A percentile compares a stretch with the other conserved stretches of the same genome.
Conservation (phyloP, 2,113 vertebrate species). For the Varanus salvator region DNA sequence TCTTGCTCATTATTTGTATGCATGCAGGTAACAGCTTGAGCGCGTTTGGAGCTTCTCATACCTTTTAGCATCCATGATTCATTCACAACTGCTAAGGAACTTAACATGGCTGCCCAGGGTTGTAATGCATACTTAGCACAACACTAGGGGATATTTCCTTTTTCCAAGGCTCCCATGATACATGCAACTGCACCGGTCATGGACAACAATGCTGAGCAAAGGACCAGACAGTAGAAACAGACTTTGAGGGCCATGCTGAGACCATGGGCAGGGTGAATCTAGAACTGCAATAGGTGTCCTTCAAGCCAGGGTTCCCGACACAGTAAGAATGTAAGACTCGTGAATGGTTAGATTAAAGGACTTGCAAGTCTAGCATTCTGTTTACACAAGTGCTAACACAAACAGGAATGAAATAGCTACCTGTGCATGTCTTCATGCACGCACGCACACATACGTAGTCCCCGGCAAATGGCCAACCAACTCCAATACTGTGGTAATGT, state of each 20-base stretch:
- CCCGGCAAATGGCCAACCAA: no score
- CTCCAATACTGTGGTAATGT: no score
- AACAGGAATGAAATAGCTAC: no score
- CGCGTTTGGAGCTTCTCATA: accelerated
- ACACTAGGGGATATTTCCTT: neutral
- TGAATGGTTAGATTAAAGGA: no score
- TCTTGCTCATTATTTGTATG: neutral
- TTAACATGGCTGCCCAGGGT: neutral
- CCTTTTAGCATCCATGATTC: neutral
- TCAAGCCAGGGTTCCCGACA: neutral
- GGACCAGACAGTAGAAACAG: neutral
- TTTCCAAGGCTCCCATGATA: neutral
- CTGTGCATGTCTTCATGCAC: no score
- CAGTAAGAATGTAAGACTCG: no score
- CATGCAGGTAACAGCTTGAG: neutral
- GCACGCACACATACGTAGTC: no score
- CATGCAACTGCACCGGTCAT: no score
- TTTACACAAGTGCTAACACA: no score
- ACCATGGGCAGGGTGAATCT: neutral
- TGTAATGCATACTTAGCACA: neutral
- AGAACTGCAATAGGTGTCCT: neutral
- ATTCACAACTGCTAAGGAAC: neutral
- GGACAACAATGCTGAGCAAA: neutral
- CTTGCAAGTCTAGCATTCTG: no score
- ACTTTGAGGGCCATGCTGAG: neutral